phyloP scores from a whole-genome alignment of 2,888 invertebrate species.

The Aleiodes testaceus region DNA sequence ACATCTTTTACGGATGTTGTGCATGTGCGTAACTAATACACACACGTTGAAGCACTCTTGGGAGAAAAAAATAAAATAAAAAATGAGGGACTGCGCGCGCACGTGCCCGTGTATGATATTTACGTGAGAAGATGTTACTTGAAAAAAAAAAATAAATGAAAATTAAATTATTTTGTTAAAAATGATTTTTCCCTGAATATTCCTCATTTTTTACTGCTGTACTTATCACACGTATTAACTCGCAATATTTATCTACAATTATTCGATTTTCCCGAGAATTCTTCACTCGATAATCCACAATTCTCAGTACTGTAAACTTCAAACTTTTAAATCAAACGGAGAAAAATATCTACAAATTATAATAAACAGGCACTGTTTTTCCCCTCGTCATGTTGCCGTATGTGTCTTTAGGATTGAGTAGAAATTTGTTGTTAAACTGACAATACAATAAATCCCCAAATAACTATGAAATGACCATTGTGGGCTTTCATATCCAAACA shows the following conservation, averaged over 20 bases:
- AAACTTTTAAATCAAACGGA: background rate
- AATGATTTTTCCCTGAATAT: background rate
- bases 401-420: too few species aligned
- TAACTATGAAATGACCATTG: background rate
- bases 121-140: constrained; percentile 12
- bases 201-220: background rate
- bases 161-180: background rate
- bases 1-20: constrained; percentile 47
- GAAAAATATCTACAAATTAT: background rate
- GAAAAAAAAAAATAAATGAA: background rate
- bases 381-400: background rate
- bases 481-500: background rate
- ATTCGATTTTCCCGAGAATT: background rate
- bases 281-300: background rate
- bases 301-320: background rate
- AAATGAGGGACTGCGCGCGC: constrained; percentile 37
- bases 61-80: background rate
- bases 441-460: constrained; percentile 6
- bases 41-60: constrained; percentile 5
- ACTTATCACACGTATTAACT: background rate
- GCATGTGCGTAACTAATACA: constrained; percentile 27
- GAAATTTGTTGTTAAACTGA: background rate
- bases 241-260: constrained; percentile 1
- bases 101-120: constrained; percentile 43
- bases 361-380: background rate